These are phyloP conservation scores for Aethina tumida DNA, from an alignment of 1,140 invertebrate species.

Conservation along the genomic window DNA sequence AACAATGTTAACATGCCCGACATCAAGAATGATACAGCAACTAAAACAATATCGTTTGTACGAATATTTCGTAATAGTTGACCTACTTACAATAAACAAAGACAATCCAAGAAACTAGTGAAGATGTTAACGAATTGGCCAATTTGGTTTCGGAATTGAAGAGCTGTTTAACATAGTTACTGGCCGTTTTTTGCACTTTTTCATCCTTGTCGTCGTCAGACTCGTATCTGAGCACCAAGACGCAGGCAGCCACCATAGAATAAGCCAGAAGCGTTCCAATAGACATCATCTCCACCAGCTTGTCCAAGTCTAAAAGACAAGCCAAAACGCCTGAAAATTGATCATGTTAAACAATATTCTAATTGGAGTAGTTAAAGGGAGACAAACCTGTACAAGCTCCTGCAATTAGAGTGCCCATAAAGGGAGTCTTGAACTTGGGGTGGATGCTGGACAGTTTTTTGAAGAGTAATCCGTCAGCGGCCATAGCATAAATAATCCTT, in stretches of 20 bases:
- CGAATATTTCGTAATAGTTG: background rate
- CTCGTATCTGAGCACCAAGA: constrained; percentile 59
- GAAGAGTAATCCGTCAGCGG: constrained; percentile 73
- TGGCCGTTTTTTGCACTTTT: constrained; percentile 27
- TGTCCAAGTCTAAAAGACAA: constrained; percentile 62
- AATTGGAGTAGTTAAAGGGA: constrained; percentile 8
- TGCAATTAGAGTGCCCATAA: constrained; percentile 68
- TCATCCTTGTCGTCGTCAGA: constrained; percentile 33
- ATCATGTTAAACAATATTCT: constrained; percentile 34
- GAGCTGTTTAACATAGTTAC: constrained; percentile 29
- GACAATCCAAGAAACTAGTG: constrained; percentile 43
- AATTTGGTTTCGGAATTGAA: constrained; percentile 36
- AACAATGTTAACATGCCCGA: constrained; percentile 23
- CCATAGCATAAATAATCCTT: constrained; percentile 82
- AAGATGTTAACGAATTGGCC: constrained; percentile 41
- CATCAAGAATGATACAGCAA: constrained; percentile 20
- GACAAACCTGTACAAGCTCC: constrained; percentile 60
- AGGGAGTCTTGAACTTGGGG: constrained; percentile 64
- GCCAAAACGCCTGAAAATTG: constrained; percentile 52
- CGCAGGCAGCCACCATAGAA: constrained; percentile 73
- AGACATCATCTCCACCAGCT: constrained; percentile 79
- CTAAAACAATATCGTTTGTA: constrained; percentile 22
- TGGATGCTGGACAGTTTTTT: constrained; percentile 59
- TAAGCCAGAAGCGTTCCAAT: constrained; percentile 80
- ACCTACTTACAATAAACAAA: constrained; percentile 37